Evolutionary conservation across 2,113 vertebrate genomes (phyloP), one percentile per base, ranked within the genome.

Genomic region (Orientallactaga bullata): DNA sequence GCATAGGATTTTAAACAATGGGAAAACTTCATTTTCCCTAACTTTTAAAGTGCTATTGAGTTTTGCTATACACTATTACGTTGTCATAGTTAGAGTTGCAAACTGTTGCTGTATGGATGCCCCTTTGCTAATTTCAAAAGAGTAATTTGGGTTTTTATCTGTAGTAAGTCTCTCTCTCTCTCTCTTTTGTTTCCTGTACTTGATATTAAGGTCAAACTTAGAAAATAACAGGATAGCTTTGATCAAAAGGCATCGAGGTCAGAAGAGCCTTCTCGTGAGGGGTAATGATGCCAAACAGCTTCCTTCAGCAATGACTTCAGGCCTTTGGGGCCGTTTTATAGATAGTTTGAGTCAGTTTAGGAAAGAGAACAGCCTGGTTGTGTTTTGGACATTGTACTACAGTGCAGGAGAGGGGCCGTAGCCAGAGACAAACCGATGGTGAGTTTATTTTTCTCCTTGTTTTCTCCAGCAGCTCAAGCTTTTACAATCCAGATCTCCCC

Each of bases 401-500:
- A 55, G 72, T 11, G 42, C 68, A 94, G 69, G 42, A 71, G 77
- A 90, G 39, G 32, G 58, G 12, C 23, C 3, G 26, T 77, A 71
- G 84, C 60, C 12, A 26, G 23, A 76, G 58, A 60, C 13, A 20
- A 74, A 63, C 9, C 16, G 2, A 11, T 39, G 3, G 16, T 83
- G 39, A 81, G 4, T 47, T 80, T 72, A 24, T 35, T 69, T 72
- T 47, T 73, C 47, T 88, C 65, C 78, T 73, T 71, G 47, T 91
- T 88, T 81, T 63, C 61, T 74, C 68, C 83, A 60, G 15, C 85
- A 96, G 97, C 96, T 72, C 95, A 95, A 83, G 96, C 90, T 85
- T 95, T 96, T 79, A 71, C 90, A 86, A 73, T 97, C 0, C 88
- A 96, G 71, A 93, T 71, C 11, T 89, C 15, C 30, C 96, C 96